Evolutionary conservation across 2,888 invertebrate species (phyloP), one percentile per base, ranked within the genome.

Genomic region (Timandra comae): DNA sequence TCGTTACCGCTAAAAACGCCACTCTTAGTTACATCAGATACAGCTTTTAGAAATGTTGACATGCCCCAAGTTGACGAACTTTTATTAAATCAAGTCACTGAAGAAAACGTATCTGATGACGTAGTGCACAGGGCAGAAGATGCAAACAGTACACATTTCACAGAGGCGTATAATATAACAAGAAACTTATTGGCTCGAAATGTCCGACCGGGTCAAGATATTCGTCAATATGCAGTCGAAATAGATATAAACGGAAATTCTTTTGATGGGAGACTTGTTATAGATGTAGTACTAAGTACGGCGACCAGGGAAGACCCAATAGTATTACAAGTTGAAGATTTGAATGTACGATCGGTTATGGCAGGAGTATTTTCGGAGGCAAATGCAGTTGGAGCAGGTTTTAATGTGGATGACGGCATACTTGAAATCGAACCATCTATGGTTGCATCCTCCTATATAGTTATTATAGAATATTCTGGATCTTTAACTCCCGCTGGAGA

Each of bases 381-480:
- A 2, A 64, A 62, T 41, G 52, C 57, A 3, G 22, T 41, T 1
- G 29, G 42, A 0, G 58, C 56, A 0, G 35, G 8, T 3, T 66
- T 49, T 22, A 1, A 1, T 2, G 3, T 47, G 5, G 40, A 52
- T 3, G 61, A 51, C n/a, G 56, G 52, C 1, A 2, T 52, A 28
- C 39, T 79, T 26, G 51, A 59, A 43, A 62, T 79, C 4, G 12
- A 1, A 1, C 66, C 69, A 9, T 21, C 24, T 1, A 35, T 36
- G 20, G 0, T 8, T 7, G 58, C 58, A 2, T 46, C 45, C 3
- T 35, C 52, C 1, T 70, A 56, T 36, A 46, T 64, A 6, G 41
- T 78, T 1, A 43, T 71, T 5, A 58, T 81, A 11, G 62, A 69
- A 30, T 80, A 75, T 37, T 53, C 54, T 9, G 70, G 64, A 27